phyloP scores from a whole-genome alignment of 2,888 invertebrate genomes.

The Chymomyza procnemis region DNA sequence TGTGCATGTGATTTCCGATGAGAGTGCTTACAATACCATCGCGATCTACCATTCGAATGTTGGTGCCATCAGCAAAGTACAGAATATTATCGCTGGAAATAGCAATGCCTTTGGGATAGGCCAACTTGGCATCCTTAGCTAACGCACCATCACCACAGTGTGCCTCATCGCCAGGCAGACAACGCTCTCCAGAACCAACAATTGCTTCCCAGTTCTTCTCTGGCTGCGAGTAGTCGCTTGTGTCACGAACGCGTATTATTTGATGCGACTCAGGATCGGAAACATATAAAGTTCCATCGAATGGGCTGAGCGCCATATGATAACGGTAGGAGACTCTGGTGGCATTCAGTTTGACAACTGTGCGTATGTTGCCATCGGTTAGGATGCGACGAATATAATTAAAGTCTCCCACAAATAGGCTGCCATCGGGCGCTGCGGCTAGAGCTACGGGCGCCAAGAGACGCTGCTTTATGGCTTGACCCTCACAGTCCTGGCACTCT shows the following conservation, averaged over 20 bases:
- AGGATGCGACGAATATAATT: slow-evolving; percentile 93
- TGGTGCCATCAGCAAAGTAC: slow-evolving; percentile 97
- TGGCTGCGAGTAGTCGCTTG: slow-evolving; percentile 89
- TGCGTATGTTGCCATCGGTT: slow-evolving; percentile 86
- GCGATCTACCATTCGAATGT: slow-evolving; percentile 93
- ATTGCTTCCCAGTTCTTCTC: slow-evolving; percentile 96
- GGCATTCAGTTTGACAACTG: slow-evolving; percentile 83
- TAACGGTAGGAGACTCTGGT: slow-evolving; percentile 97
- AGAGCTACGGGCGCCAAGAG: slow-evolving; percentile 95
- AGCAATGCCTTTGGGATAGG: slow-evolving; percentile 97
- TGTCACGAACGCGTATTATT: slow-evolving; percentile 91
- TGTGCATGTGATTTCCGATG: slow-evolving; percentile 94
- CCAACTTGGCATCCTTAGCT: slow-evolving; percentile 94
- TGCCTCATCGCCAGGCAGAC: slow-evolving; percentile 94
- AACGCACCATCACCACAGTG: slow-evolving; percentile 97
- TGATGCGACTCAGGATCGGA: slow-evolving; percentile 97
- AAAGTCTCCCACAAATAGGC: slow-evolving; percentile 96
- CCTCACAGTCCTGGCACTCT: slow-evolving; percentile 90
- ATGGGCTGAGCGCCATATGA: slow-evolving; percentile 96
- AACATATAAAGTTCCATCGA: slow-evolving; percentile 95
- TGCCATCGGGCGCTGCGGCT: slow-evolving; percentile 94
- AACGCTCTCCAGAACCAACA: slow-evolving; percentile 96
- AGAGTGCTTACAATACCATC: slow-evolving; percentile 95
- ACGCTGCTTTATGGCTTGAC: slow-evolving; percentile 87
- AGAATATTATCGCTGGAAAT: slow-evolving; percentile 94